Evolutionary conservation across 2,888 invertebrate species (phyloP).

Genomic region (Amphipyra berbera): DNA sequence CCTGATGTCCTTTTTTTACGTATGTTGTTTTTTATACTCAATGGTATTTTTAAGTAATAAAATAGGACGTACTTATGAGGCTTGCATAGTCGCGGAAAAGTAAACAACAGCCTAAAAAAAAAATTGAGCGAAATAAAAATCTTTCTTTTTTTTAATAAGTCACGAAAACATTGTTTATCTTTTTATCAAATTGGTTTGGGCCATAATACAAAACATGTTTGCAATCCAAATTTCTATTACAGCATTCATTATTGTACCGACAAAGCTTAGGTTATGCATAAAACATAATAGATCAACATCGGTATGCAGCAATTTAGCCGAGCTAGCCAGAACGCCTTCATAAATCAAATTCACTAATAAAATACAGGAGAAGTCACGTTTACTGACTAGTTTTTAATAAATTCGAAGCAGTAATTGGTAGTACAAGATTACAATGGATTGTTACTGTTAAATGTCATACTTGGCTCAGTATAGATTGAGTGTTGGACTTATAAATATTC

Average conservation of each 20-base stretch:
- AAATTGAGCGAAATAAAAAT: too few species aligned
- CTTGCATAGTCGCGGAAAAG: too few species aligned
- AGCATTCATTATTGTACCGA: conserved; percentile 11
- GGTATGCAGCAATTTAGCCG: conserved; percentile 34
- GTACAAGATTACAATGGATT: conserved; percentile 39
- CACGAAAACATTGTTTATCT: too few species aligned
- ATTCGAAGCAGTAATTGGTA: conserved; percentile 29
- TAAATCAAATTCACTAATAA: conserved; percentile 32
- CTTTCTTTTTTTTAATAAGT: too few species aligned
- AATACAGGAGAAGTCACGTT: conserved; percentile 29
- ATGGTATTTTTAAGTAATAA: too few species aligned
- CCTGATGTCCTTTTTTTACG: too few species aligned
- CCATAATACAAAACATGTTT: background rate
- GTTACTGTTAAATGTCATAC: conserved; percentile 36
- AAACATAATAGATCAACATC: conserved; percentile 20
- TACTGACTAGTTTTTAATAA: conserved; percentile 35
- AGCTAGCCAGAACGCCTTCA: conserved; percentile 9
- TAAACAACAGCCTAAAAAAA: too few species aligned
- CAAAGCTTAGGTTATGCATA: conserved; percentile 17
- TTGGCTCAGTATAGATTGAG: conserved; percentile 5
- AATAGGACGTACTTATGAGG: too few species aligned
- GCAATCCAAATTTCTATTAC: conserved; percentile 1
- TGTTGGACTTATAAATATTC: background rate
- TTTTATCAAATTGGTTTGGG: too few species aligned
- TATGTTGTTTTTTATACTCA: too few species aligned